These are phyloP conservation scores for Blastomussa wellsi DNA, from an alignment of 92 coral and sea anemone genomes.

Conservation along the genomic window DNA sequence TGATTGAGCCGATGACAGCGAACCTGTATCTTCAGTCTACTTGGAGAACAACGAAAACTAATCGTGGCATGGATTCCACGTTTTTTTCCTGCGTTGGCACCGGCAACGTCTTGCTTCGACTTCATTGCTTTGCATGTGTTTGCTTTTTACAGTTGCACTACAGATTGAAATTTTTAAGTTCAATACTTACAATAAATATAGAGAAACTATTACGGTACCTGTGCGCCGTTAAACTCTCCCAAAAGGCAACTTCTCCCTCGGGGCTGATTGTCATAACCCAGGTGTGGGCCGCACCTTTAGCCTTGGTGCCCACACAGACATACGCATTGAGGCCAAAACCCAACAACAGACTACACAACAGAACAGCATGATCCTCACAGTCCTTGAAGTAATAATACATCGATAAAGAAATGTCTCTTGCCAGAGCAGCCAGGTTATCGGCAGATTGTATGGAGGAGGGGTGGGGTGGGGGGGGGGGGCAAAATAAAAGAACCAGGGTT, in stretches of 20 bases:
- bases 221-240: slow-evolving; percentile 99
- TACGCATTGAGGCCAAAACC: slow-evolving; percentile 96
- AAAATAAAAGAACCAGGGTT: too few relatives aligned
- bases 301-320: slow-evolving; percentile 95
- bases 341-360: slow-evolving; percentile 86
- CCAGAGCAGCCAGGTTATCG: neutral
- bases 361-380: slow-evolving; percentile 90
- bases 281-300: slow-evolving; percentile 91
- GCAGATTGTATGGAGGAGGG: neutral
- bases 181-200: neutral
- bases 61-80: neutral
- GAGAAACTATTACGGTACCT: slow-evolving; percentile 55
- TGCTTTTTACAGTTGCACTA: neutral
- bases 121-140: neutral
- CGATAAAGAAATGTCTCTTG: neutral
- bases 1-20: too few relatives aligned
- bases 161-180: neutral
- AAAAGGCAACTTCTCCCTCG: slow-evolving; percentile 88
- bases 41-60: neutral
- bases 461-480: too few relatives aligned
- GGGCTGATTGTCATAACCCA: slow-evolving; percentile 98
- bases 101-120: neutral
- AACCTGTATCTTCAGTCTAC: neutral
- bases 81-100: neutral
- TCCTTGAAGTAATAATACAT: slow-evolving; percentile 53